Evolutionary conservation across 2,797 vertebrate species (phyloP).

Genomic region (Rhyacichthys aspro): DNA sequence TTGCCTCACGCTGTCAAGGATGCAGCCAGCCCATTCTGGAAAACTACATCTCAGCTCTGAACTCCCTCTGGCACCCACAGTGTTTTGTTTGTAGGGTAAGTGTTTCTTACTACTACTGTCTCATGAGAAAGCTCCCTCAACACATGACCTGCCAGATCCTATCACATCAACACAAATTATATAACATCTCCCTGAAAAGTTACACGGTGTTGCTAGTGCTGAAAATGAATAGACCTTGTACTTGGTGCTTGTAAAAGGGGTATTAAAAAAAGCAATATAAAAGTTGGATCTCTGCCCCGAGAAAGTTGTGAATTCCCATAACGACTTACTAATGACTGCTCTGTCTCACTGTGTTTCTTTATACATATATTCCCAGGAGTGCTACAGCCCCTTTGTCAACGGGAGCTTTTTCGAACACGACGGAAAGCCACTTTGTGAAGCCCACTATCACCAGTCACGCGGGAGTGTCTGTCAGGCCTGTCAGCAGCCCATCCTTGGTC

Average conservation of each 20-base stretch:
- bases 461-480: constrained; percentile 90
- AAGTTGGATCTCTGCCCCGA: constrained; percentile 28
- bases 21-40: constrained; percentile 91
- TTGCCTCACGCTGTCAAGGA: constrained; percentile 91
- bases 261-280: too few species aligned
- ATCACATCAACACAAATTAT: too few species aligned
- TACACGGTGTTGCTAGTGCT: too few species aligned
- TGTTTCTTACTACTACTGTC: constrained; percentile 4
- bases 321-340: too few species aligned
- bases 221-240: too few species aligned
- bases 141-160: too few species aligned
- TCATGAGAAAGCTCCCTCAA: too few species aligned
- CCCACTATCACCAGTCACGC: constrained; percentile 88
- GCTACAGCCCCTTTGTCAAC: constrained; percentile 88
- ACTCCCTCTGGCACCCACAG: constrained; percentile 91
- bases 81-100: constrained; percentile 93
- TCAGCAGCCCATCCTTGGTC: constrained; percentile 90
- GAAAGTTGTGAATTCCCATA: constrained; percentile 35
- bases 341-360: background rate
- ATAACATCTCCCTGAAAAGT: too few species aligned
- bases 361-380: constrained; percentile 79
- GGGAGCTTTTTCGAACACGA: constrained; percentile 93
- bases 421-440: constrained; percentile 90
- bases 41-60: constrained; percentile 94
- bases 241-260: constrained; percentile 14